Base-by-base conservation (phyloP, 2,113 vertebrate genomes). In the Vidua macroura region DNA sequence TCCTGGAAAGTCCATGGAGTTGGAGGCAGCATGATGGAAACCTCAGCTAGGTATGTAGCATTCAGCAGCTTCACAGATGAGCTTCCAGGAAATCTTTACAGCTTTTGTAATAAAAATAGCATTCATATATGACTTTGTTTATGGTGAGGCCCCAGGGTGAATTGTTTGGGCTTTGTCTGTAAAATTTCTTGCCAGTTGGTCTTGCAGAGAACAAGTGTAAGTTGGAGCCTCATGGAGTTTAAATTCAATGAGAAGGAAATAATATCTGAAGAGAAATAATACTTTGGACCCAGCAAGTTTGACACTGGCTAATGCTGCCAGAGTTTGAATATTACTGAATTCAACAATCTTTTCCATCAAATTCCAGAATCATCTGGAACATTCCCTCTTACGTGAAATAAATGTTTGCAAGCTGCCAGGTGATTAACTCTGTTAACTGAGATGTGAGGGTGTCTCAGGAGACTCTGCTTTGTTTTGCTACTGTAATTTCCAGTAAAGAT, bases 401-500 rank as follows among this genome's bases (percentile, higher is more conserved):
- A 84, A 83, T 53, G 62, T 43, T 80, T 56, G 60, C 67, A 59
- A 88, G 88, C 83, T 96, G 95, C 97, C 96, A 96, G 96, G 90
- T 96, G 94, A 96, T 96, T 96, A 96, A 96, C 89, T 67, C 31
- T 58, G 87, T 96, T 93, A 95, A 81, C 93, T 87, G 87, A 86
- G 78, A 96, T 95, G 86, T 88, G 83, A 89, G 88, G 18, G 30
- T 63, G 72, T 85, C 96, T 92, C 95, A 18, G 74, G 96, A 92
- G 97, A 92, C 78, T 72, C 82, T 52, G 83, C 92, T 93, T 92
- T 96, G 94, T 96, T 97, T 97, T 94, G 96, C 95, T 96, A 96
- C 96, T 96, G 96, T 95, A 95, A 95, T 97, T 97, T 96, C 96
- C 96, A 97, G 96, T 96, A 96, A 96, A 96, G 84, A 80, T 96